Evolutionary conservation across 2,797 vertebrate species (phyloP), one percentile per base, ranked within the genome.

Genomic region (Gouania willdenowi): DNA sequence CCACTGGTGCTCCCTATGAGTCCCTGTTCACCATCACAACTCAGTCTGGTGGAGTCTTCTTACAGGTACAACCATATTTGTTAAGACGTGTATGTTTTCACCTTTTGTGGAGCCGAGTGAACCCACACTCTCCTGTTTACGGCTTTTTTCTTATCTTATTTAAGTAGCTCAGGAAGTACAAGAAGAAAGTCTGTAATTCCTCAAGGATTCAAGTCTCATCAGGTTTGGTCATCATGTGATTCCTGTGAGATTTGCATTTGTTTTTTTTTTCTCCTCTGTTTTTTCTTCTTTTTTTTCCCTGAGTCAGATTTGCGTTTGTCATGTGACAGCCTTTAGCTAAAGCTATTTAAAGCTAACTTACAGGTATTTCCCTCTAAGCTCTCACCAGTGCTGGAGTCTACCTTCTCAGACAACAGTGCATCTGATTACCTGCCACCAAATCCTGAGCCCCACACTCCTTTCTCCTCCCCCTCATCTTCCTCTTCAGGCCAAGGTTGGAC

Each of bases 1-100:
- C 74, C 85, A 4, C 44, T 92, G 43, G 88, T 92, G 4, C 84
- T 98, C 48, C 92, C 94, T 0, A 70, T 71, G 56, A 94, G 93
- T 40, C 94, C 93, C 8, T 70, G 81, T 23, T 63, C 63, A 42
- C 89, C 91, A 13, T 87, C 87, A 14, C 71, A 60, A 10, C 74
- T 91, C 57, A 81, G 48, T 34, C 78, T 94, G 21, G 81, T 82
- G 12, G 81, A 90, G 45, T 24, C 65, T 16, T 47, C 56, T 5
- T 69, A 54, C 61, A 91, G 89, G 94, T 95, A 88, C 15, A 41
- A 41, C 75, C 41, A 15, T 5, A 14, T 14, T 14, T 13, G 13
- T 13, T 14, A 14, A 14, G 13, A 14, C 14, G 13, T 13, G 14
- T 13, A 14, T 14, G 3, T 14, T 2, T 14, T 14, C 2, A 14